phyloP scores from a whole-genome alignment of 2,113 vertebrate species.

The Poecile atricapillus region DNA sequence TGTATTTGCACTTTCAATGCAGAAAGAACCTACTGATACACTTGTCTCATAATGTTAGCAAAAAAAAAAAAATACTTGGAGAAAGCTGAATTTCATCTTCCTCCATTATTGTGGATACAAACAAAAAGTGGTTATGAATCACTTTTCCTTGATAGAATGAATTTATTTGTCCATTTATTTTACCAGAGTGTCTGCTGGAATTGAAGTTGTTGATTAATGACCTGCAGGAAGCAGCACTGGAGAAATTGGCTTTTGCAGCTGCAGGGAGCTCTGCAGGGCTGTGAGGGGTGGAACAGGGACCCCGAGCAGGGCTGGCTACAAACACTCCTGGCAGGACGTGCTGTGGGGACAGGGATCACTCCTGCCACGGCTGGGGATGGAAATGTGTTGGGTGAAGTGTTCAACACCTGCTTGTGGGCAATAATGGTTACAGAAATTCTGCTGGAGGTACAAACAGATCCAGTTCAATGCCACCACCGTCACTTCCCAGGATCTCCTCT shows the following conservation, averaged over 20 bases:
- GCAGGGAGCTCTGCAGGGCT: not conserved
- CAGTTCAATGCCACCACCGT: fast-evolving
- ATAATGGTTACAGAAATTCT: not conserved
- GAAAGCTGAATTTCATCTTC: slow-evolving; percentile 54
- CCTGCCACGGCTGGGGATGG: not conserved
- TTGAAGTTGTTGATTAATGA: slow-evolving; percentile 46
- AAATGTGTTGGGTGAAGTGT: not conserved
- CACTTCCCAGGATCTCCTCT: not conserved
- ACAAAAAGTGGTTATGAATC: slow-evolving; percentile 61
- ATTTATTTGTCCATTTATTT: slow-evolving; percentile 62
- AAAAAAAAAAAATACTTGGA: not conserved
- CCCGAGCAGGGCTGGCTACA: not conserved
- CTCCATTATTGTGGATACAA: slow-evolving; percentile 24
- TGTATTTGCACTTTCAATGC: not conserved
- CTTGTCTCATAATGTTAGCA: not conserved
- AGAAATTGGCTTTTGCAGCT: not conserved
- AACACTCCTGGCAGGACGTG: fast-evolving
- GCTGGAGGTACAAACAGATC: fast-evolving
- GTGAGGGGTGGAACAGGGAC: not conserved
- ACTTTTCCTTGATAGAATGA: slow-evolving; percentile 50
- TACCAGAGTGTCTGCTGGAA: slow-evolving; percentile 17
- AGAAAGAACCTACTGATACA: not conserved
- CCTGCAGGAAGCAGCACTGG: not conserved
- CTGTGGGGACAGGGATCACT: not conserved
- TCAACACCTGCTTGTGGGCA: not conserved